Conservation (phyloP, 2,888 invertebrate species). For the Tetramorium bicarinatum region DNA sequence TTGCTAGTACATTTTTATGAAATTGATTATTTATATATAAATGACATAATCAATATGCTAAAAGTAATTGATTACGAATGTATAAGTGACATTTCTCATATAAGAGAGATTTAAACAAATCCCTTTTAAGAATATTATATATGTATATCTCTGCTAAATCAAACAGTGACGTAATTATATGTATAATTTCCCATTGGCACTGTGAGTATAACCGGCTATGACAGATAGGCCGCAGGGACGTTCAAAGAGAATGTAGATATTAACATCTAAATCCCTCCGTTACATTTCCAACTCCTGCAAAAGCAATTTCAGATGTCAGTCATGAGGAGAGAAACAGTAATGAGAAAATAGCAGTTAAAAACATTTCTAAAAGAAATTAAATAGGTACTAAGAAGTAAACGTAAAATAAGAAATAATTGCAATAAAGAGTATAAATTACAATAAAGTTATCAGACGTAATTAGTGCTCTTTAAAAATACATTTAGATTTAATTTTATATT, state of each 20-base stretch:
- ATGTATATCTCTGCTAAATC: background rate
- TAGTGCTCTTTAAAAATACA: background rate
- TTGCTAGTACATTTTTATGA: background rate
- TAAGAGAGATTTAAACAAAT: background rate
- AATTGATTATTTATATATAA: background rate
- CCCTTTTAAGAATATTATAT: background rate
- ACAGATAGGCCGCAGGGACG: slow-evolving; percentile 22
- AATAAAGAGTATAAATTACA: background rate
- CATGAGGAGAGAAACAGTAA: slow-evolving; percentile 7
- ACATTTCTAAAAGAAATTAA: background rate
- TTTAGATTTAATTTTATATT: background rate
- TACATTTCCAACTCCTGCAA: slow-evolving; percentile 15
- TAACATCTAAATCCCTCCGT: slow-evolving; percentile 19
- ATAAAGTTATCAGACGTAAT: background rate
- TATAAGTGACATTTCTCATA: background rate
- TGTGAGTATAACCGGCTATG: slow-evolving; percentile 14
- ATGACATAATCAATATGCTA: background rate
- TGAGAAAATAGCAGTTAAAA: background rate
- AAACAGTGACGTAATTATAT: background rate
- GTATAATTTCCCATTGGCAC: slow-evolving; percentile 21
- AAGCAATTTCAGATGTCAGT: slow-evolving; percentile 22
- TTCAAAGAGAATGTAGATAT: slow-evolving; percentile 39
- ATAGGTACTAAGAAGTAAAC: background rate
- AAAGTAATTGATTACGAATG: background rate
- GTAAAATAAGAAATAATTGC: background rate